These are phyloP conservation scores for Petromus typicus DNA, from an alignment of 2,113 vertebrate genomes.

Conservation along the genomic window DNA sequence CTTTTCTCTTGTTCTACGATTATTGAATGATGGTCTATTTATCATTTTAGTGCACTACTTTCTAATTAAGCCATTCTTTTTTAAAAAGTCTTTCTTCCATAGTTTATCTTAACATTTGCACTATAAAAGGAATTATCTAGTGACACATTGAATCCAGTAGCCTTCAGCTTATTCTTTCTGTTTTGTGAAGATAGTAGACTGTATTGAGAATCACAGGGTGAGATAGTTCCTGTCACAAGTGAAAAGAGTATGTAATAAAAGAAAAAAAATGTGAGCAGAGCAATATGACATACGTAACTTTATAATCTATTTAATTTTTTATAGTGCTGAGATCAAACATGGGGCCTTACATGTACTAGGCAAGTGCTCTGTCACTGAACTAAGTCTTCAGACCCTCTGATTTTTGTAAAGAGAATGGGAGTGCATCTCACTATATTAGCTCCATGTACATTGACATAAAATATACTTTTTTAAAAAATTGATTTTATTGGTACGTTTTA, in stretches of 20 bases:
- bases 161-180: background rate
- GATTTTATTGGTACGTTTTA: too few relatives aligned
- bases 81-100: background rate
- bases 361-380: background rate
- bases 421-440: background rate
- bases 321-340: background rate
- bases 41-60: slow-evolving; percentile 43
- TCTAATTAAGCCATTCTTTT: background rate
- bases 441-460: background rate
- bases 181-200: background rate
- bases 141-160: background rate
- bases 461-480: background rate
- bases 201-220: background rate
- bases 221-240: background rate
- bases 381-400: background rate
- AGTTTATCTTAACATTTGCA: background rate
- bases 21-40: background rate
- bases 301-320: background rate
- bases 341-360: background rate
- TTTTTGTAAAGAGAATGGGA: background rate
- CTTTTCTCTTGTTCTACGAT: background rate
- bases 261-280: background rate
- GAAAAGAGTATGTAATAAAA: background rate
- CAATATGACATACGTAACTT: background rate
- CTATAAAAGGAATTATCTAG: background rate